Evolutionary conservation across 2,113 vertebrate species (phyloP), one percentile per base, ranked within the genome.

Genomic region (Lampris megalopsis): DNA sequence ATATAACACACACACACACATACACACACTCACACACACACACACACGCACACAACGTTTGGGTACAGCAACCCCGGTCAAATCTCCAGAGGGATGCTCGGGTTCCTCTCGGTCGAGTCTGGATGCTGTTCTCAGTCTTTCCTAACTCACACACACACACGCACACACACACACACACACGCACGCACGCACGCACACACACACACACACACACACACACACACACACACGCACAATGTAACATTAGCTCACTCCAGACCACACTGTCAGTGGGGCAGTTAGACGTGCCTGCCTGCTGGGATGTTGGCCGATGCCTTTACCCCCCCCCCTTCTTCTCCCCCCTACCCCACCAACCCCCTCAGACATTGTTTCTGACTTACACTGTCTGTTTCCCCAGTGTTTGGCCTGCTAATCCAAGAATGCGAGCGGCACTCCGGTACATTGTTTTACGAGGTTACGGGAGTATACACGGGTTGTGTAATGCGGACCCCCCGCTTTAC

Each of bases 331-430:
- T 24, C 24, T 24, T 24, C 24, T 24, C 24, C 24, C 24, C 24
- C 24, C 24, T 24, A 24, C 24, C 24, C 24, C 24, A 24, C 24
- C 24, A 24, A 24, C 2, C 53, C 53, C 9, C 9, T 8, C 72
- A 54, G 80, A 90, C 88, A 50, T 86, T 89, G 87, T 86, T 90
- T 83, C 86, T 91, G 84, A 79, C 81, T 90, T 58, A 69, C 71
- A 76, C 83, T 89, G 82, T 91, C 90, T 88, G 81, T 93, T 93
- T 90, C 89, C 85, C 89, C 82, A 89, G 85, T 81, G 78, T 75
- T 83, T 75, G 68, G 88, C 69, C 83, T 87, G 89, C 88, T 88
- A 83, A 90, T 82, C 86, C 81, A 83, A 82, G 86, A 89, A 89
- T 91, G 91, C 24, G 78, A 76, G 71, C 68, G 49, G 63, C 59